Evolutionary conservation across 2,888 invertebrate species (phyloP), one percentile per base, ranked within the genome.

Genomic region (Empis stercorea): DNA sequence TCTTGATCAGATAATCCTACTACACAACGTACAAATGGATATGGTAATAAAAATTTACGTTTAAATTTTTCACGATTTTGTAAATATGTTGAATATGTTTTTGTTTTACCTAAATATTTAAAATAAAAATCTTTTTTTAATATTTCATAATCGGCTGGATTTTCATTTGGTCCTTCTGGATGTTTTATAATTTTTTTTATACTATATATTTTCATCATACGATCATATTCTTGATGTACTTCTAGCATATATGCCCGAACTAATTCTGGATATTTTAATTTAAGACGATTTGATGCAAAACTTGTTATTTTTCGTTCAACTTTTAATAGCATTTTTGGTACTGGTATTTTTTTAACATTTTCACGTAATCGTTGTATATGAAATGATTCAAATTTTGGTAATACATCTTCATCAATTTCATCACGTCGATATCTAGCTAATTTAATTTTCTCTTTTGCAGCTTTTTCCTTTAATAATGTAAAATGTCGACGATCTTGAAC

Each of bases 161-260:
- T 75, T 46, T 66, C 68, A 14, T 75, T 73, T 0, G 57, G 50
- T 46, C 61, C 60, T n/a, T 77, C 76, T 0, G 78, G 78, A 45
- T 79, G 76, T 32, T 74, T 72, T 14, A 83, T 71, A 46, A 81
- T 76, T 30, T 75, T 75, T 57, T 76, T 77, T 42, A 84, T 76
- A 11, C 81, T 81, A 32, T 78, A 73, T 1, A 73, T 67, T 54
- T 81, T 80, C 47, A 81, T 74, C 43, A 79, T 70, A 16, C 66
- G 66, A 54, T 78, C 71, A 70, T 77, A 83, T 54, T 79, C 78
- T 0, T 59, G 59, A 55, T 78, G 68, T 4, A 69, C 65, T 42
- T 78, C 78, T 2, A 56, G 55, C 64, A 79, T 71, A 43, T 77
- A 73, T 0, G 55, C 57, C 3, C 68, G 61, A 0, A 76, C 68